phyloP scores from a whole-genome alignment of 2,888 invertebrate species.

The Protodeltote pygarga region DNA sequence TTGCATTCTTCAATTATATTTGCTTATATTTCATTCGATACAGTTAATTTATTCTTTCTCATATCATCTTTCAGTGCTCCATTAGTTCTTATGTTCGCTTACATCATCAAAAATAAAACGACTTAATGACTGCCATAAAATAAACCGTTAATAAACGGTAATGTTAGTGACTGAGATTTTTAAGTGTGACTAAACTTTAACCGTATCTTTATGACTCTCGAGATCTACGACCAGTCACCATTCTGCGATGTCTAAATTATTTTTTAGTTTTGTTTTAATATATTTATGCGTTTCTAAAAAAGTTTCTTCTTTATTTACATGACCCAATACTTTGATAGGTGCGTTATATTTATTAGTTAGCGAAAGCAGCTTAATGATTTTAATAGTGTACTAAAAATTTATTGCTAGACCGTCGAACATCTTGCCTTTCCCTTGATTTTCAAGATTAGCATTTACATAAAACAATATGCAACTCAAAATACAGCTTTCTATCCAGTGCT shows the following conservation, averaged over 20 bases:
- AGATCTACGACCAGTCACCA: not conserved
- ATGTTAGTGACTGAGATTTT: not conserved
- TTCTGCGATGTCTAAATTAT: not conserved
- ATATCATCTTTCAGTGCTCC: too few species aligned
- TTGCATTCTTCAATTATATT: too few species aligned
- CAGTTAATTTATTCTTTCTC: too few species aligned
- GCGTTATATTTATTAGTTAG: too few species aligned
- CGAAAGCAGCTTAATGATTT: slow-evolving; percentile 5
- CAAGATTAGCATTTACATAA: not conserved
- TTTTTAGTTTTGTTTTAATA: not conserved
- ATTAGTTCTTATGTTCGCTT: too few species aligned
- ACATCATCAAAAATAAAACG: too few species aligned
- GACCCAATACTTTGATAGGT: slow-evolving; percentile 5
- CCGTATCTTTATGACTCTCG: not conserved
- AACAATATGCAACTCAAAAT: not conserved
- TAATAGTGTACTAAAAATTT: slow-evolving; percentile 26
- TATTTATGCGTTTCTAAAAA: slow-evolving; percentile 4
- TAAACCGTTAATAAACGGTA: not conserved
- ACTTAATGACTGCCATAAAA: too few species aligned
- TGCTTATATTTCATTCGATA: too few species aligned
- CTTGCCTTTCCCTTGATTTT: slow-evolving; percentile 8
- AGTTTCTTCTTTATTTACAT: too few species aligned
- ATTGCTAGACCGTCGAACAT: slow-evolving; percentile 3
- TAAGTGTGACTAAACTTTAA: not conserved
- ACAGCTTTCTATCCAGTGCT: too few species aligned